Conservation (phyloP, 2,113 vertebrate genomes). For the rat (Rattus norvegicus) region GRCr8 NC_086022.1:62721001-62721500, state of each 20-base stretch:
- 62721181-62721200: slow-evolving; percentile 5
- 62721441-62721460: not conserved
- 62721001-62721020: not conserved
- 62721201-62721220: not conserved
- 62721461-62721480: not conserved
- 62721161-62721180: not conserved
- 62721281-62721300: not conserved
- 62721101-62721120: slow-evolving; percentile 54
- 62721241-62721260: slow-evolving; percentile 13
- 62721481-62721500: not conserved
- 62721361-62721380: not conserved
- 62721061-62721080: not conserved
- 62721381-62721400: not conserved
- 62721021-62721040: not conserved
- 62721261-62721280: slow-evolving; percentile 5
- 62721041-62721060: not conserved
- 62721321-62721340: slow-evolving; percentile 19
- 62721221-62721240: not conserved
- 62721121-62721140: slow-evolving; percentile 37
- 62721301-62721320: not conserved
- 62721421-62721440: not conserved
- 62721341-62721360: not conserved
- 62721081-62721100: not conserved
- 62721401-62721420: not conserved
- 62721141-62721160: slow-evolving; percentile 38